Base-by-base conservation (phyloP, 1,140 invertebrate species). In the Drosophila insularis region DNA sequence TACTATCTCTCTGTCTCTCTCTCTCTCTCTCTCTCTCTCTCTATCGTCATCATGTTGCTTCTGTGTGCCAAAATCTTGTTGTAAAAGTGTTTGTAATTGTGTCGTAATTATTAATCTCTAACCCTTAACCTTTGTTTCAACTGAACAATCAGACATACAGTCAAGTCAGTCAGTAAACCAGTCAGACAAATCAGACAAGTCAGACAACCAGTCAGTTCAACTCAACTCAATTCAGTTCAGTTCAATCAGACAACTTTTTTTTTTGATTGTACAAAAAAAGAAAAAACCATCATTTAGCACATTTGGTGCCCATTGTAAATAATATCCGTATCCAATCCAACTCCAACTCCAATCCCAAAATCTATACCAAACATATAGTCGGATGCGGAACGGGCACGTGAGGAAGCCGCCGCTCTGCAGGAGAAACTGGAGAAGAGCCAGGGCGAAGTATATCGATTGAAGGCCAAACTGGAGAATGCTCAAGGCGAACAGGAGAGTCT, bases 341-440 rank as follows among this genome's bases (percentile, higher is more conserved):
- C 68, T 35, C 39, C 35, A 68, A 63, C 66, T 14, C 40, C 55
- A 32, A 35, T 50, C 59, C 60, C 37, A 55, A 65, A 27, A 55
- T 23, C 43, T 43, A 55, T 68, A 60, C 94, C 27, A 27, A 27
- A 96, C 86, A 55, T 68, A 60, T 94, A 96, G 89, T 93, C 96
- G 4, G 98, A 98, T 91, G 97, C 96, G 71, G 97, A 98, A 79
- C 94, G 97, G 85, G 95, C 96, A 32, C 94, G 95, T 58, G 94
- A 95, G 23, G 97, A 98, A 91, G 95, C 96, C 0, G 94, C 96
- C 63, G 95, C 95, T 35, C 93, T 98, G 35, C 97, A 98, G 92
- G 97, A 98, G 90, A 98, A 98, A 93, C 93, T 97, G 50, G 97
- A 98, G 92, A 98, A 98, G 92, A 97, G 97, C 58, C 97, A 98